Evolutionary conservation across 2,888 invertebrate genomes (phyloP).

Genomic region (Pycnomerus fuliginosus): DNA sequence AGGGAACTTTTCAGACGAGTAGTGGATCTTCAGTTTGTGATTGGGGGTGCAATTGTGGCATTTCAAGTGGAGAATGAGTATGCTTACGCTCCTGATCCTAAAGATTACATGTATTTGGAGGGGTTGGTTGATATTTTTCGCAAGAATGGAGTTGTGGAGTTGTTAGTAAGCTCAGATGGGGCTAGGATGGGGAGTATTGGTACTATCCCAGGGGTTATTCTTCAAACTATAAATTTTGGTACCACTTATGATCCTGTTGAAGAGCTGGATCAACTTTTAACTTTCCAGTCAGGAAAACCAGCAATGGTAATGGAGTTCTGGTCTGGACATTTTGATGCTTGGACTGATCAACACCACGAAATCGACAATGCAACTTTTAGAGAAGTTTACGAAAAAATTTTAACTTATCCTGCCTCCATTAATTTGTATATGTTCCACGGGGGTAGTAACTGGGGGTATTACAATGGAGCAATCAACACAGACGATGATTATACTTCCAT

Average conservation of each 20-base stretch:
- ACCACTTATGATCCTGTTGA: slow-evolving; percentile 45
- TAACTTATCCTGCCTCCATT: slow-evolving; percentile 59
- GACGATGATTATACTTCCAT: slow-evolving; percentile 11
- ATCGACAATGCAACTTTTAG: slow-evolving; percentile 29
- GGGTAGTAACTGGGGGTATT: slow-evolving; percentile 82
- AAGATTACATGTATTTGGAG: slow-evolving; percentile 52
- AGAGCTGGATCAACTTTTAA: slow-evolving; percentile 50
- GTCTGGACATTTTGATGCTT: slow-evolving; percentile 62
- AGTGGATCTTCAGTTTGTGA: slow-evolving; percentile 56
- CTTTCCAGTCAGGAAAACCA: slow-evolving; percentile 54
- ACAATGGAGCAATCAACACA: slow-evolving; percentile 42
- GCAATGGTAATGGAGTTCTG: slow-evolving; percentile 60
- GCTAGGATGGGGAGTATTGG: slow-evolving; percentile 44
- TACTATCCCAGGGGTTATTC: slow-evolving; percentile 46
- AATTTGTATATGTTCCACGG: slow-evolving; percentile 94
- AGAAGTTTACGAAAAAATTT: slow-evolving; percentile 31
- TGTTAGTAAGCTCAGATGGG: slow-evolving; percentile 57
- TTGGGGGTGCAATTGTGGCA: slow-evolving; percentile 82
- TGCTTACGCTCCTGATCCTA: slow-evolving; percentile 7
- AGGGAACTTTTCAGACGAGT: slow-evolving; percentile 58
- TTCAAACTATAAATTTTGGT: slow-evolving; percentile 58
- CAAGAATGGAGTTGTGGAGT: slow-evolving; percentile 49
- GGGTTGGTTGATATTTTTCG: slow-evolving; percentile 50
- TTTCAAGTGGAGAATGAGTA: slow-evolving; percentile 61
- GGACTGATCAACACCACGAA: slow-evolving; percentile 48